Percentiles rank a stretch among this genome's conserved stretches.
Evolutionary conservation across 2,113 vertebrate species (phyloP).

Genomic region (Erpornis zantholeuca): DNA sequence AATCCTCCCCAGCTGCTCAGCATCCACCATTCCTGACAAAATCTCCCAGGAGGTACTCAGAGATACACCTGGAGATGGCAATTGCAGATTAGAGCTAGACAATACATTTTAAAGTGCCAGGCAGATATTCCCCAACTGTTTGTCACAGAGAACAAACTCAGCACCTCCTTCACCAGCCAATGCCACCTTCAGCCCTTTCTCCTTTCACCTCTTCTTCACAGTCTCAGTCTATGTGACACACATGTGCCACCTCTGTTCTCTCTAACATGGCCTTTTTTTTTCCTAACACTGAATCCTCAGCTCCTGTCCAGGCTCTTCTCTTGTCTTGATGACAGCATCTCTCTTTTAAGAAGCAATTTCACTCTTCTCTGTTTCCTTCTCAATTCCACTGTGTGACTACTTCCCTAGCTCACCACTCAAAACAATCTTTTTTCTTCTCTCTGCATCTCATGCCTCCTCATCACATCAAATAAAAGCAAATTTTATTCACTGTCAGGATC

Average conservation of each 20-base stretch:
- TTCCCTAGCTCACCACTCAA: neutral
- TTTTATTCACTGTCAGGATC: slow-evolving; percentile 21
- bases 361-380: neutral
- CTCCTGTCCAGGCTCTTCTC: neutral
- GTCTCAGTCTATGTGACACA: neutral
- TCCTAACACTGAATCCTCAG: neutral
- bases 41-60: neutral
- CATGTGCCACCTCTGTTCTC: neutral
- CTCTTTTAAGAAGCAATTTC: neutral
- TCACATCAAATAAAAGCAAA: slow-evolving; percentile 19
- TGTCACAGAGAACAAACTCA: neutral
- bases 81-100: neutral
- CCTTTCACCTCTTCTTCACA: neutral
- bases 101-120: neutral
- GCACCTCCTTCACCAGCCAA: neutral
- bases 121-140: neutral
- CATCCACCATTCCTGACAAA: neutral
- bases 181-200: neutral
- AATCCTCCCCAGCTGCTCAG: neutral
- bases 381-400: neutral
- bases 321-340: neutral
- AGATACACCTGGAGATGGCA: neutral
- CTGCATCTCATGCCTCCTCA: neutral
- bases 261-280: neutral
- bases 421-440: neutral